Base-by-base conservation (phyloP, 2,797 vertebrate species). In the Nasua narica region DNA sequence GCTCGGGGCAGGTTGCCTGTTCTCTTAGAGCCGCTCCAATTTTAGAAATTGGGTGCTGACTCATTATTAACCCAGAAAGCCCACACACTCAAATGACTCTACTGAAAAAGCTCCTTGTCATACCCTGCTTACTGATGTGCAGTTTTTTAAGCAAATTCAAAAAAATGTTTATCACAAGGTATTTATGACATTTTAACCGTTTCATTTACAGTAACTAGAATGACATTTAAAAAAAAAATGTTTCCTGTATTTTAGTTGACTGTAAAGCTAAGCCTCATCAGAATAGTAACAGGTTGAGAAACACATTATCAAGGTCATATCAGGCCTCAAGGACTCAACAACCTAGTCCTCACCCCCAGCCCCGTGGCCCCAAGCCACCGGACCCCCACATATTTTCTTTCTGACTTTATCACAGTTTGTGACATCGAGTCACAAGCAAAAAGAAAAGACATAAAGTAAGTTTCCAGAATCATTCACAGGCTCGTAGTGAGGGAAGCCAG, bases 201-300 rank as follows among this genome's bases (percentile, higher is more conserved):
- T 97, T 98, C 98, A 97, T 97, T 99, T 99, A 99, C 99, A 96
- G 99, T 99, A 99, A 99, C 98, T 23, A 82, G 89, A 79, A 50
- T 5, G 94, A 92, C 92, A 91, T 97, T 76, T 90, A 97, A 97
- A 96, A 98, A 40, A 97, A 56, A 29, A 19, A 56, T 8, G 62
- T 93, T 97, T 96, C 97, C 98, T 56, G 62, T 72, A 37, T 52
- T 92, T 95, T 78, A 50, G 78, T 97, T 94, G 56, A 96, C 95
- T 94, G 82, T 84, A 65, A 65, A 56, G 23, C 52, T 18, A 46
- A 74, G n/a, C 48, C 52, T 70, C 74, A 48, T 72, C 82, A 48
- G 62, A 96, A 78, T 32, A 84, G 58, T 43, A 94, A 92, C 52
- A 78, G 87, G 56, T 4, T 40, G 46, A 76, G 79, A 92, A 96